phyloP scores from a whole-genome alignment of 2,113 vertebrate species.

The Thryonomys swinderianus region DNA sequence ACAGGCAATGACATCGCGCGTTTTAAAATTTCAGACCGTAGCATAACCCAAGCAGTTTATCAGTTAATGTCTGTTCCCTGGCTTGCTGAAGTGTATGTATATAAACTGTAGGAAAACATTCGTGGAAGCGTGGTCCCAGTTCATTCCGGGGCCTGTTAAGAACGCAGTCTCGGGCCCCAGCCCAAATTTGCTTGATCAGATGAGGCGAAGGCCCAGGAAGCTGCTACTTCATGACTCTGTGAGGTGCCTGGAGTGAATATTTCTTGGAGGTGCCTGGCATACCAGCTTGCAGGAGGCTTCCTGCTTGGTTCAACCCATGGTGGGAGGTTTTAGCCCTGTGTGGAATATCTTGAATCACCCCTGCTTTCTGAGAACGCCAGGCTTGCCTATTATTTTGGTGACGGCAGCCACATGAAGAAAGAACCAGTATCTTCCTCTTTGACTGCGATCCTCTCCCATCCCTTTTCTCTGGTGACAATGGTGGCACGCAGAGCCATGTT shows the following conservation, averaged over 20 bases:
- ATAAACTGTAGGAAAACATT: background rate
- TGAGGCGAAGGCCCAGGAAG: background rate
- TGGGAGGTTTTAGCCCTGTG: background rate
- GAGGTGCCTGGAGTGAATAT: background rate
- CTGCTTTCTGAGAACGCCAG: background rate
- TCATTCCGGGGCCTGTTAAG: background rate
- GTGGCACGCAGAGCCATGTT: slow-evolving; percentile 67
- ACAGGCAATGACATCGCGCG: background rate
- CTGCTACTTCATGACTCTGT: background rate
- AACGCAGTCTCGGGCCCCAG: background rate
- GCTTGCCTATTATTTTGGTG: background rate
- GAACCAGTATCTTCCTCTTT: background rate
- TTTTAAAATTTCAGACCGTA: background rate
- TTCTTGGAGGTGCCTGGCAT: background rate
- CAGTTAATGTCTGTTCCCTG: background rate
- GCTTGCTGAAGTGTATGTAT: background rate
- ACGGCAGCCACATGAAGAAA: background rate
- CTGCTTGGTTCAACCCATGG: accelerated
- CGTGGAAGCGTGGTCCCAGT: background rate
- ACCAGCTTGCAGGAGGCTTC: background rate
- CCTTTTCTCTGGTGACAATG: slow-evolving; percentile 41
- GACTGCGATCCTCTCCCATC: background rate
- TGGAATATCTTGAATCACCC: background rate
- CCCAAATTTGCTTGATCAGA: background rate
- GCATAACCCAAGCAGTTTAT: background rate